Evolutionary conservation across 2,113 vertebrate species (phyloP).

Genomic region (Arenaria interpres): DNA sequence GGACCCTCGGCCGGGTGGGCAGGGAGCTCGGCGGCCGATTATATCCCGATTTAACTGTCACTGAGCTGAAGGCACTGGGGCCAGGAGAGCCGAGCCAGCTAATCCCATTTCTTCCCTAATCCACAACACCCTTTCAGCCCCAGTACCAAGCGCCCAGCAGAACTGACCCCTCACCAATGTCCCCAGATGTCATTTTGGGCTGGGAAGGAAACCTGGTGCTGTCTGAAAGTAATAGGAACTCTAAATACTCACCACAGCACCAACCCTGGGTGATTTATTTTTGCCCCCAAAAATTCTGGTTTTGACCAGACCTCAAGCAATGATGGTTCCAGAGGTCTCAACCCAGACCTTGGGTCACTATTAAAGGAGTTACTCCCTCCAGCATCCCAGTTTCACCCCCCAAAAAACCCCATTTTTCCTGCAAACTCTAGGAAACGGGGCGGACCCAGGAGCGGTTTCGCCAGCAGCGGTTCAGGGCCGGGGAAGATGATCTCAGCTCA

Average conservation of each 20-base stretch:
- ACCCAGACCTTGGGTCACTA: not conserved
- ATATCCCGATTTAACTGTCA: constrained; percentile 13
- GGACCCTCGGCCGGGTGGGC: not conserved
- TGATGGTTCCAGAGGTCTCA: not conserved
- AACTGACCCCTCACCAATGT: fast-evolving
- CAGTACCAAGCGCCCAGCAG: fast-evolving
- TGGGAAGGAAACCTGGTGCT: not conserved
- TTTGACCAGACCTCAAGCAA: not conserved
- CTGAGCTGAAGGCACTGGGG: not conserved
- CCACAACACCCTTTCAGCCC: constrained; percentile 26
- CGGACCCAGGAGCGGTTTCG: not conserved
- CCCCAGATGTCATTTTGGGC: not conserved
- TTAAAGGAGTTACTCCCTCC: not conserved
- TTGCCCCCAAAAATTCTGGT: not conserved
- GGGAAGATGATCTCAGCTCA: constrained; percentile 2
- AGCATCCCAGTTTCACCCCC: not conserved
- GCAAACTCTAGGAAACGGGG: not conserved
- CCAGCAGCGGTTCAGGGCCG: not conserved
- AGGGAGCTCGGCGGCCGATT: not conserved
- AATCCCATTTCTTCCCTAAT: constrained; percentile 51
- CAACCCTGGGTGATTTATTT: fast-evolving
- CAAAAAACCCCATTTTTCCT: not conserved
- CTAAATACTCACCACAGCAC: not conserved
- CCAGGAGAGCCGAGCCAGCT: not conserved
- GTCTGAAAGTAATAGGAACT: not conserved